Evolutionary conservation across 2,797 vertebrate species (phyloP).

Genomic region (Peromyscus aztecus): DNA sequence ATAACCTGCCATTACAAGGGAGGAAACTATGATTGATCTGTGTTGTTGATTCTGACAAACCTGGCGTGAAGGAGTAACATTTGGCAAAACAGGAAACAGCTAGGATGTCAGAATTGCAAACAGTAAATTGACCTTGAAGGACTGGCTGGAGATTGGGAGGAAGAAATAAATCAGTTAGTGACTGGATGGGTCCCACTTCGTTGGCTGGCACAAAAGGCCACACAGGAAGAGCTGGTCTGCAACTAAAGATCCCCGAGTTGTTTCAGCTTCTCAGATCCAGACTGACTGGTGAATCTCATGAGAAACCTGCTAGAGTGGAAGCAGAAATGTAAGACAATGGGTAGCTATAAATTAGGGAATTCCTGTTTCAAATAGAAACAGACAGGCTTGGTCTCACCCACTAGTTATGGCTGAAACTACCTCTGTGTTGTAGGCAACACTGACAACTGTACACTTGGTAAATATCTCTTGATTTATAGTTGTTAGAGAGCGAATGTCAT

Average conservation of each 20-base stretch:
- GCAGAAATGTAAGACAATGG: neutral
- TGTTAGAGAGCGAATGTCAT: neutral
- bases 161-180: slow-evolving; percentile 31
- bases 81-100: slow-evolving; percentile 36
- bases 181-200: neutral
- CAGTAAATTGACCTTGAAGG: slow-evolving; percentile 4
- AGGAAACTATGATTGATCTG: neutral
- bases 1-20: neutral
- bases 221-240: neutral
- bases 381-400: neutral
- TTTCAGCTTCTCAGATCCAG: neutral
- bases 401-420: neutral
- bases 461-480: slow-evolving; percentile 9
- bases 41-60: neutral
- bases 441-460: neutral
- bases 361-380: neutral
- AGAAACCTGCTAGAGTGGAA: neutral
- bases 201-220: neutral
- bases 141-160: neutral
- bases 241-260: neutral
- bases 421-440: neutral
- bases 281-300: neutral
- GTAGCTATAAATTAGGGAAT: neutral
- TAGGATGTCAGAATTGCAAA: slow-evolving; percentile 12
- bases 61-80: neutral